Evolutionary conservation across 2,888 invertebrate species (phyloP).

Genomic region (Spilosoma lubricipeda): DNA sequence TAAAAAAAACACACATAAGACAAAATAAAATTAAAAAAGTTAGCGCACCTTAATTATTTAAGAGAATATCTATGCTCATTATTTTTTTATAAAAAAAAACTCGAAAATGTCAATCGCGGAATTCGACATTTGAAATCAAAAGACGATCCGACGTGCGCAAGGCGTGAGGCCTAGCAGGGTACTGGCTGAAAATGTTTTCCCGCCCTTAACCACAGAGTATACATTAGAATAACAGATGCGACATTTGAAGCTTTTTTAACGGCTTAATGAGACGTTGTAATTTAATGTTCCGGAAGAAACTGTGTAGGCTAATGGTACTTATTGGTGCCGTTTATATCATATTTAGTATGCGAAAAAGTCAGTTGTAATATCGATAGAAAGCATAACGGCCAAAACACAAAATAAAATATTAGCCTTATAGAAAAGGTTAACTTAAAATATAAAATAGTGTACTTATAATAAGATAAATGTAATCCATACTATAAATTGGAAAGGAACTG

Average conservation of each 20-base stretch:
- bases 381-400: not conserved
- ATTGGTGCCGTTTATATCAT: slow-evolving; percentile 41
- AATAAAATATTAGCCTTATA: not conserved
- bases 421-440: not conserved
- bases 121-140: slow-evolving; percentile 62
- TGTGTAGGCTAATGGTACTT: slow-evolving; percentile 42
- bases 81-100: slow-evolving; percentile 23
- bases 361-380: slow-evolving; percentile 5
- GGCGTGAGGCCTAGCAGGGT: slow-evolving; percentile 66
- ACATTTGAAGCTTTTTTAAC: slow-evolving; percentile 46
- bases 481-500: too few species aligned
- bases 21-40: slow-evolving; percentile 16
- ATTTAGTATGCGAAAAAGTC: slow-evolving; percentile 40
- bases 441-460: not conserved
- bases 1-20: slow-evolving; percentile 22
- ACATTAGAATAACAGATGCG: slow-evolving; percentile 51
- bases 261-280: slow-evolving; percentile 44
- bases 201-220: slow-evolving; percentile 71
- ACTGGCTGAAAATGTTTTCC: slow-evolving; percentile 73
- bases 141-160: slow-evolving; percentile 59
- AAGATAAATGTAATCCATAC: not conserved
- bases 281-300: slow-evolving; percentile 46
- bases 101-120: slow-evolving; percentile 51
- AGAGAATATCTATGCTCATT: slow-evolving; percentile 20
- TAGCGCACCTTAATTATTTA: slow-evolving; percentile 17